Conservation (phyloP, 2,888 invertebrate species). For the Amphimallon solstitiale region DNA sequence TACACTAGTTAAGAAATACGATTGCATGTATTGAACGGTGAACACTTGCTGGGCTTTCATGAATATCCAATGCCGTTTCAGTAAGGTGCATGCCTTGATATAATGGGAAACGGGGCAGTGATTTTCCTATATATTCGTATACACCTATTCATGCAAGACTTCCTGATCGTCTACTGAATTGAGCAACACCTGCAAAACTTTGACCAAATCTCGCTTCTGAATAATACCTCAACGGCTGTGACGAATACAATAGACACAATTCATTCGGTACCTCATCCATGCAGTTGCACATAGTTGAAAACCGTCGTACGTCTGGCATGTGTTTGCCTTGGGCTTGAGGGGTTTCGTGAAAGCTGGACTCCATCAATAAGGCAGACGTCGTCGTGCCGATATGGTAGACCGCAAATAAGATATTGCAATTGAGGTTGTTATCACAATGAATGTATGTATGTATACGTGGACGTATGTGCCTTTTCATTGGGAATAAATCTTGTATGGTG, state of each 20-base stretch:
- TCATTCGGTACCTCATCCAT: constrained; percentile 5
- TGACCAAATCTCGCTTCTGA: constrained; percentile 46
- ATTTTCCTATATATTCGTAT: too few species aligned
- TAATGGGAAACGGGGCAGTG: too few species aligned
- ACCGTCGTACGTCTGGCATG: background rate
- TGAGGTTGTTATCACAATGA: background rate
- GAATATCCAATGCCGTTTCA: too few species aligned
- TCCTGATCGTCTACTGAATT: constrained; percentile 40
- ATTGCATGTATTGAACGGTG: too few species aligned
- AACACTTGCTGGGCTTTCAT: too few species aligned
- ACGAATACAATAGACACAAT: constrained; percentile 42
- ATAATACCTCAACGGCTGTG: constrained; percentile 36
- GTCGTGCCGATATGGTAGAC: constrained; percentile 21
- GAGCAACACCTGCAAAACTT: constrained; percentile 58
- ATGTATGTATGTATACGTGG: background rate
- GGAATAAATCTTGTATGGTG: constrained; percentile 34
- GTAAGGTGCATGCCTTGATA: too few species aligned
- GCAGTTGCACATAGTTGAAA: constrained; percentile 33
- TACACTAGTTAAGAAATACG: too few species aligned
- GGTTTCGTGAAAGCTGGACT: constrained; percentile 39
- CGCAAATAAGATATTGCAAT: constrained; percentile 36
- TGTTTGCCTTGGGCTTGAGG: background rate
- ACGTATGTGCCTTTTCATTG: constrained; percentile 33
- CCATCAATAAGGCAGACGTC: constrained; percentile 43
- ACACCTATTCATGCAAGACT: too few species aligned